Base-by-base conservation (phyloP, 1,140 invertebrate species). In the Zaprionus ornatus region DNA sequence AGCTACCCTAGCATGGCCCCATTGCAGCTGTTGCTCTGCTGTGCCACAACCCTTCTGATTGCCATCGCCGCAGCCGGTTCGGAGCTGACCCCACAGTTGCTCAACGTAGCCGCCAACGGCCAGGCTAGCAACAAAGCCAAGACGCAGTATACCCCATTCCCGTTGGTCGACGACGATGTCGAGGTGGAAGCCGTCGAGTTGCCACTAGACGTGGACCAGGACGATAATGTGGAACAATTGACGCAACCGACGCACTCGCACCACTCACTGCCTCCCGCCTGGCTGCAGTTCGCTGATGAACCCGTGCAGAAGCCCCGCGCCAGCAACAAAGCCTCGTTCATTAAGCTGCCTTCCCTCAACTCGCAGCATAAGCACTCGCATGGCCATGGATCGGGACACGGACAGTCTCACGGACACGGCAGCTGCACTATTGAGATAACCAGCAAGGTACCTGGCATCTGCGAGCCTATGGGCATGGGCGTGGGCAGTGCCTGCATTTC, bases 371-470 rank as follows among this genome's bases (percentile, higher is more conserved):
- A 90, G 81, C 84, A 88, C 21, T 60, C 74, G 1, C 69, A 77
- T 45, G 59, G 19, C 19, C 45, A 50, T 50, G 45, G 45, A 50
- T 79, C 80, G 17, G 85, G 84, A n/a, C 65, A 74, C 50, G 90
- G 82, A 79, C 84, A 83, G 21, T 45, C 74, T 0, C 69, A 73
- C 37, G 63, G 56, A 19, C 78, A 80, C 27, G 63, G 68, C n/a
- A 50, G 68, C 61, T 92, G 91, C 62, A 75, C 75, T 61, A 82
- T 92, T 35, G 91, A 91, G 64, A 81, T 92, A 4, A 84, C 82
- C 21, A 92, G 66, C 56, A 80, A 91, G 45, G 77, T 92, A 21
- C 77, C 80, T 4, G 91, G 91, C 42, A 52, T 86, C 52, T 92
- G 91, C 42, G 71, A 91, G 52, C 65, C 83, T 9, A 87, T 91